These are phyloP conservation scores for Manduca sexta DNA, from an alignment of 1,140 invertebrate species.

Conservation along the genomic window DNA sequence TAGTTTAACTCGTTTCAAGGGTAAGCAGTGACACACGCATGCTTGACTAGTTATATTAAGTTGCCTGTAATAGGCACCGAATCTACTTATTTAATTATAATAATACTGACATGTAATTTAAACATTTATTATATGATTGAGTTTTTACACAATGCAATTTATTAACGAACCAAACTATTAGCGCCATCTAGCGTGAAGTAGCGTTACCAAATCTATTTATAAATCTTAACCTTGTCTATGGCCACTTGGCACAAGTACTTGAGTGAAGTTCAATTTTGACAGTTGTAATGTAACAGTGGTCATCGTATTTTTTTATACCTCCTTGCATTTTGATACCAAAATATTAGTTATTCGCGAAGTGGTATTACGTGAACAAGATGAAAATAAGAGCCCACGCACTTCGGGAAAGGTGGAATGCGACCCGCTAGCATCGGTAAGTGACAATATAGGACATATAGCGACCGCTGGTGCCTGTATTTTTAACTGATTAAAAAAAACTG, in stretches of 20 bases:
- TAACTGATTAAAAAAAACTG: slow-evolving; percentile 72
- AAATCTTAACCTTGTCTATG: slow-evolving; percentile 52
- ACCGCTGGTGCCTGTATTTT: slow-evolving; percentile 63
- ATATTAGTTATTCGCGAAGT: slow-evolving; percentile 69
- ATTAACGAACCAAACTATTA: slow-evolving; percentile 3
- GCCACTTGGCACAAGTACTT: slow-evolving; percentile 55
- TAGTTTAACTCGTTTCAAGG: no score
- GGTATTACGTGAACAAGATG: slow-evolving; percentile 71
- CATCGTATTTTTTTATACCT: slow-evolving; percentile 68
- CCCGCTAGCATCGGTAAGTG: slow-evolving; percentile 65
- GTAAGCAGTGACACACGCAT: no score
- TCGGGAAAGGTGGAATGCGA: slow-evolving; percentile 65
- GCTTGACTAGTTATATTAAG: no score
- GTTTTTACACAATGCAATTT: no score
- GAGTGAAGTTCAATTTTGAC: slow-evolving; percentile 69
- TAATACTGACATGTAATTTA: no score
- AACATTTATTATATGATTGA: no score
- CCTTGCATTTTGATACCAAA: slow-evolving; percentile 71
- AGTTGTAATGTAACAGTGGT: slow-evolving; percentile 67
- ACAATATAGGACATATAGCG: slow-evolving; percentile 23
- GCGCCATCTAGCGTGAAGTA: slow-evolving; percentile 43
- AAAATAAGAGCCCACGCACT: slow-evolving; percentile 69
- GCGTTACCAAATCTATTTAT: slow-evolving; percentile 39
- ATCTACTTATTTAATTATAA: no score
- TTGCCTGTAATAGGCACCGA: no score